A percentile compares a stretch with the other conserved stretches of the same genome.
Evolutionary conservation across 2,113 vertebrate species (phyloP).

Genomic region (Lasiurus cinereus): DNA sequence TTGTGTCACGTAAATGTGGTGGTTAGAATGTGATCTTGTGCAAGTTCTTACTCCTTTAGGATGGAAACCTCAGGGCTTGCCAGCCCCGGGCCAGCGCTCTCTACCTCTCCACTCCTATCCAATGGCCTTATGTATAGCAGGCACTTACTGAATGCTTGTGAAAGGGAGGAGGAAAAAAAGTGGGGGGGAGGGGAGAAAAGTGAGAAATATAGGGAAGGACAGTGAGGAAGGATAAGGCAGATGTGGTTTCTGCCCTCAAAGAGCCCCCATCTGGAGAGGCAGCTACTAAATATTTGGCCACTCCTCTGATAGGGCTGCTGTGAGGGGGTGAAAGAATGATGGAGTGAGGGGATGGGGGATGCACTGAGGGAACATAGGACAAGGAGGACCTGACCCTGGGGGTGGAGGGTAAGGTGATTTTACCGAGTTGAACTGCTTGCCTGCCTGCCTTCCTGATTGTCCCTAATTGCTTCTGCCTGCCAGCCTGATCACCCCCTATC

Average conservation of each 20-base stretch:
- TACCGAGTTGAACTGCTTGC: background rate
- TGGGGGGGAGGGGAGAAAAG: no score
- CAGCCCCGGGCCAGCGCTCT: background rate
- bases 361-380: background rate
- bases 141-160: background rate
- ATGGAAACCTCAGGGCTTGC: background rate
- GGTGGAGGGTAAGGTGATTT: background rate
- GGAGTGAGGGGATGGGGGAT: rapidly evolving
- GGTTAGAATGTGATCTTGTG: background rate
- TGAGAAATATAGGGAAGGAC: background rate
- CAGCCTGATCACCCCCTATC: no score
- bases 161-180: background rate
- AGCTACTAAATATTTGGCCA: background rate
- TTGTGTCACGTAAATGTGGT: background rate
- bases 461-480: no score
- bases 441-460: no score
- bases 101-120: background rate
- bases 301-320: background rate
- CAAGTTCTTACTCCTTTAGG: background rate
- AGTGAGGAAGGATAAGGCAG: background rate
- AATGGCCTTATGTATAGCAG: background rate
- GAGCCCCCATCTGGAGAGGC: background rate
- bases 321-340: no score
- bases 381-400: background rate
- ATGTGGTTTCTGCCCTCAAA: background rate